Base-by-base conservation (phyloP, 1,140 invertebrate species). In the Bombus haemorrhoidalis region DNA sequence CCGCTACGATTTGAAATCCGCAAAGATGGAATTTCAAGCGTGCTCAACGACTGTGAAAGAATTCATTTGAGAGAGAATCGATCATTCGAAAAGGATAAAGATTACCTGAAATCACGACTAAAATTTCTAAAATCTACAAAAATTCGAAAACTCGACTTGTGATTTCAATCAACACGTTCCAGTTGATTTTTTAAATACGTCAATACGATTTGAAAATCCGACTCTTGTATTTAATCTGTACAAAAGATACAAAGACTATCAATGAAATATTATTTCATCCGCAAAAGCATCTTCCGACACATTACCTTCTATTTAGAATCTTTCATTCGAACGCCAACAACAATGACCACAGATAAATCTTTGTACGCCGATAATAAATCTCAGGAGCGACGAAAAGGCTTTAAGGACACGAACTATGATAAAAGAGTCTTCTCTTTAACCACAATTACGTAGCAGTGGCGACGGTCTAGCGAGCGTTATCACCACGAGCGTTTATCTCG, bases 111-210 rank as follows among this genome's bases (percentile, higher is more conserved):
- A 53, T 53, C 47, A 8, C 47, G 18, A 53, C 18, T 2, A 22
- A 8, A 6, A 53, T 22, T 53, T 53, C 6, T 6, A 53, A 22
- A 53, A 53, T 53, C 10, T 62, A 28, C 2, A 1, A 62, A 62
- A 62, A n/a, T 62, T n/a, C 10, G 4, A n/a, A n/a, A 4, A 62
- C 59, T 12, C 59, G 12, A 62, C 10, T n/a, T 13, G 1, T 4
- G 3, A 59, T 28, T 12, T 59, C 57, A 13, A n/a, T 62, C 12
- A 12, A 12, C 28, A 53, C 18, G 0, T 0, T 22, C 18, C 47
- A 22, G 0, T 22, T 12, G 0, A n/a, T 62, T n/a, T n/a, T 62
- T n/a, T 12, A 62, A 13, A 28, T 0, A 0, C 0, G 43, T 47
- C 5, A 22, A 53, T n/a, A n/a, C 6, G 5, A 6, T 18, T 53